These are phyloP conservation scores for Rhynchopsitta pachyrhyncha DNA, from an alignment of 2,113 vertebrate genomes.

Conservation along the genomic window DNA sequence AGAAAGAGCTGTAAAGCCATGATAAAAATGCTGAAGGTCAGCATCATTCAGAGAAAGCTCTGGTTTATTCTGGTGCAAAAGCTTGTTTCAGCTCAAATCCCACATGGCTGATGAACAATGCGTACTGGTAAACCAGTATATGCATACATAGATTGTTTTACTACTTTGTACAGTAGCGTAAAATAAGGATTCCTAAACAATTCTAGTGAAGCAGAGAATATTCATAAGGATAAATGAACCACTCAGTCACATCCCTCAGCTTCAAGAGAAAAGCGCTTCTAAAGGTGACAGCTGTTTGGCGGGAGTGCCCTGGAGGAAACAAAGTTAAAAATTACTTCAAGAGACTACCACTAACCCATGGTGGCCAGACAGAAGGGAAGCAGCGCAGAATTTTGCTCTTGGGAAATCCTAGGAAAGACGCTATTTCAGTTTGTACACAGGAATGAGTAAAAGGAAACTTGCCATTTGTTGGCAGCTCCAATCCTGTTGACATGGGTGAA, in stretches of 20 bases:
- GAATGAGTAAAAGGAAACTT: neutral
- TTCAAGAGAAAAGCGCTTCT: neutral
- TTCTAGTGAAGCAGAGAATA: neutral
- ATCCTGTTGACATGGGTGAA: neutral
- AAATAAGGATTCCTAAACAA: neutral
- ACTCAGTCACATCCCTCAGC: neutral
- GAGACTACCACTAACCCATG: neutral
- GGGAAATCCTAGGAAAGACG: neutral
- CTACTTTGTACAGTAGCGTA: neutral
- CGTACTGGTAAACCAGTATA: neutral
- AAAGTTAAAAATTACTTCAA: neutral
- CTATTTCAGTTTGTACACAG: neutral
- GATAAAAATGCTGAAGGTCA: neutral
- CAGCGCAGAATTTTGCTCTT: neutral
- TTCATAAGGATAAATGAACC: neutral
- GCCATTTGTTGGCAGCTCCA: neutral
- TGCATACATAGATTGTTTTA: neutral
- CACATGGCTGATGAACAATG: neutral
- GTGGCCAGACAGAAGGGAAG: neutral
- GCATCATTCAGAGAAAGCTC: neutral
- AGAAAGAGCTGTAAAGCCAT: neutral
- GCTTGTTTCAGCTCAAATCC: neutral
- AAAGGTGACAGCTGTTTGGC: neutral
- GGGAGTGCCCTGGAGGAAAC: neutral
- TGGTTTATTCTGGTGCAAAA: neutral